These are phyloP conservation scores for Nerophis lumbriciformis DNA, from an alignment of 2,113 vertebrate genomes.

Conservation along the genomic window DNA sequence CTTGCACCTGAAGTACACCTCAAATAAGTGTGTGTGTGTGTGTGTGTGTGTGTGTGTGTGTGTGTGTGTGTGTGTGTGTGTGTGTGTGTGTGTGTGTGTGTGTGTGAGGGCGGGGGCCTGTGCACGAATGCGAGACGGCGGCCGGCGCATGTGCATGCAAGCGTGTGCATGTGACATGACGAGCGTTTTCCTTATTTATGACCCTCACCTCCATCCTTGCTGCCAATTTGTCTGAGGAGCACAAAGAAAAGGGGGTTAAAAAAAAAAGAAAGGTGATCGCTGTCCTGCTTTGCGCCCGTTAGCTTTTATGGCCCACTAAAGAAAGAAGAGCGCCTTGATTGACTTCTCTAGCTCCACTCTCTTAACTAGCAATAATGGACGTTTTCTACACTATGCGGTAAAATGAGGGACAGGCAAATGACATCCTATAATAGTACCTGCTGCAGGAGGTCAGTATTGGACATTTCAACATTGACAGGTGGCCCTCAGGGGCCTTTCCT, in stretches of 20 bases:
- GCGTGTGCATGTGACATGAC: constrained; percentile 39
- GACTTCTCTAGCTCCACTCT: constrained; percentile 53
- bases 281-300: constrained; percentile 59
- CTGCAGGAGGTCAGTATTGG: constrained; percentile 1
- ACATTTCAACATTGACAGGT: no score
- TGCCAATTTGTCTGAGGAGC: constrained; percentile 57
- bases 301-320: constrained; percentile 71
- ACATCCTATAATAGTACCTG: constrained; percentile 46
- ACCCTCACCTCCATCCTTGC: constrained; percentile 62
- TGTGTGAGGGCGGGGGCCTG: constrained; percentile 19
- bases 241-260: not conserved
- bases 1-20: constrained; percentile 46
- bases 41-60: constrained; percentile 8
- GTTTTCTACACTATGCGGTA: constrained; percentile 40
- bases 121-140: constrained; percentile 25
- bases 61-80: constrained; percentile 5
- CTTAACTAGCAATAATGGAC: constrained; percentile 55
- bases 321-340: constrained; percentile 51
- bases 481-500: no score
- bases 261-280: constrained; percentile 44
- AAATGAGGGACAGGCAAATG: constrained; percentile 47
- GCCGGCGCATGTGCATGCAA: constrained; percentile 10
- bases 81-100: constrained; percentile 11
- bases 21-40: constrained; percentile 9
- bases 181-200: constrained; percentile 72